These are phyloP conservation scores for Orthonevra nobilis DNA, from an alignment of 2,888 invertebrate species.

Conservation along the genomic window DNA sequence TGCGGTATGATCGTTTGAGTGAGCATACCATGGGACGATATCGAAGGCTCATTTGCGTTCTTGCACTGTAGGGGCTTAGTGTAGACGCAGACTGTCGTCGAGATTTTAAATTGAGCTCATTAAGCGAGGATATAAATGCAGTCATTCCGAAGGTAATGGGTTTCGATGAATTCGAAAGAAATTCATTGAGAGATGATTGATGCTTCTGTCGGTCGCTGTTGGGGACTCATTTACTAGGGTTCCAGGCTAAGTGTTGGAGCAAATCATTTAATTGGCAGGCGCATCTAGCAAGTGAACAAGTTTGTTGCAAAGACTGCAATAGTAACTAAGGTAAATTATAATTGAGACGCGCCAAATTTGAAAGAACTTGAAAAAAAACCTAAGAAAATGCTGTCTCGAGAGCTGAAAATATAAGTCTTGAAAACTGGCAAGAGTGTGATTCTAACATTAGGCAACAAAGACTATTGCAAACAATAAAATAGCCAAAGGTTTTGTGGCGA, in stretches of 20 bases:
- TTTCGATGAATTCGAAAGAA: conserved; percentile 44
- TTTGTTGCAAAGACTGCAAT: too few relatives aligned
- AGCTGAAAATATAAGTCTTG: too few relatives aligned
- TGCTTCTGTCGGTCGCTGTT: conserved; percentile 14
- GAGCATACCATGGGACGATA: conserved; percentile 3
- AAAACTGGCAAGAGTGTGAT: too few relatives aligned
- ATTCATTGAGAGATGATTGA: conserved; percentile 9
- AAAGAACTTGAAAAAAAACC: too few relatives aligned
- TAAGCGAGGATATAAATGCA: conserved; percentile 51
- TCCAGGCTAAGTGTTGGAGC: conserved; percentile 2
- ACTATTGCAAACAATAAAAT: too few relatives aligned
- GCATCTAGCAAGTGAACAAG: conserved; percentile 3
- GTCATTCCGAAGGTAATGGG: conserved; percentile 49
- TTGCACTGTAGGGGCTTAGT: conserved; percentile 42
- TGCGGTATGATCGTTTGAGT: conserved; percentile 43
- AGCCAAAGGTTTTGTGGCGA: too few relatives aligned
- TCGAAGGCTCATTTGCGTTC: conserved; percentile 53
- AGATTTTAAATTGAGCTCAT: conserved; percentile 63
- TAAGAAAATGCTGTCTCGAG: too few relatives aligned
- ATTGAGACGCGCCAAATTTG: too few relatives aligned
- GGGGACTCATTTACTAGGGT: conserved; percentile 21
- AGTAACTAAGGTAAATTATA: too few relatives aligned
- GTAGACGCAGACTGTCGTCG: conserved; percentile 52
- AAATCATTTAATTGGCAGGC: conserved; percentile 5
- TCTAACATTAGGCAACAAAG: too few relatives aligned